Base-by-base conservation (phyloP, 2,888 invertebrate genomes). In the Ophonus ardosiacus region DNA sequence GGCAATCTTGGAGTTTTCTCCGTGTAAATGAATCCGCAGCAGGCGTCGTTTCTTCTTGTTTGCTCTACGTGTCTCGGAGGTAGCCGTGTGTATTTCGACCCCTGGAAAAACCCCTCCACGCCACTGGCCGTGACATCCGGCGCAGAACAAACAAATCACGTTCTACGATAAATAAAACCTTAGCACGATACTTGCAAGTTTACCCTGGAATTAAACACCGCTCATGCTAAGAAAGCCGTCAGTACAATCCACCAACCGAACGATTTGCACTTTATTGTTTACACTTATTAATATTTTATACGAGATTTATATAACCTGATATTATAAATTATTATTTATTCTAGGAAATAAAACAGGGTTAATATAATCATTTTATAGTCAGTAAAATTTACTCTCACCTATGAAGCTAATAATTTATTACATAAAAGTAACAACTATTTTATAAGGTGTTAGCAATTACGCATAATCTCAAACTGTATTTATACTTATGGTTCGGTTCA, bases 71-170 rank as follows among this genome's bases (percentile, higher is more conserved):
- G 71, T 74, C 71, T 74, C 43, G 7, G 43, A 43, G 43, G 43
- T 43, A 8, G 43, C 43, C 71, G 71, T 74, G 71, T 74, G 71
- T 74, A 74, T 74, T 74, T 74, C 43, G 1, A 38, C 68, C 71
- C 43, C 18, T 74, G 71, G 71, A 18, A 68, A 68, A 68, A 10
- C 43, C 71, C 43, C 71, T 7, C 43, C 43, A 13, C 71, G 43
- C 71, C 18, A 7, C 21, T 15, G 43, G 43, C 17, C 40, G 71
- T 74, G 71, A 43, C 71, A 74, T 43, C 71, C 71, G 43, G 24
- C 71, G 40, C 18, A 40, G 43, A 43, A 74, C 71, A 74, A 74
- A 74, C 71, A 74, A 74, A 74, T 74, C 71, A 74, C 71, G 71
- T 74, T 74, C 43, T 74, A 43, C 71, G 43, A 74, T 74, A 74